Base-by-base conservation (phyloP, 1,140 invertebrate species). In the Heliconius congener region DNA sequence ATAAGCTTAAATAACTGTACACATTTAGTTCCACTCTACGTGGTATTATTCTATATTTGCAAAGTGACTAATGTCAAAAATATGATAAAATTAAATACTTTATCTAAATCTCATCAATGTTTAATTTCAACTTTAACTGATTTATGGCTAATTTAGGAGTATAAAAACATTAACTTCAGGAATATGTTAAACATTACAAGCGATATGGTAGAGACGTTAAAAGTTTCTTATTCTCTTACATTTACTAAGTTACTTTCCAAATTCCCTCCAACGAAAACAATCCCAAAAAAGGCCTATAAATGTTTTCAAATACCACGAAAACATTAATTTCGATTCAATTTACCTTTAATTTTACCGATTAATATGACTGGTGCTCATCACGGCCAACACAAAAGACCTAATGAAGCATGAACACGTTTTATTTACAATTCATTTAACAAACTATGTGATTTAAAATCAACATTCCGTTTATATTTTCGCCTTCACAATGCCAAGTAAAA, bases 401-500 rank as follows among this genome's bases (percentile, higher is more conserved):
- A 79, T 75, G 74, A 77, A 82, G 79, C 85, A 78, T 85, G 72
- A 85, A 87, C 81, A 81, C 75, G 82, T 84, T 82, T 83, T 73
- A 80, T 84, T 87, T 80, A 82, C 82, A 87, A 85, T 80, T 75
- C 82, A 79, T 80, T 84, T 82, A 78, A 87, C 83, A 80, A 74
- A 76, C 30, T 76, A 42, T 79, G 74, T 71, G 70, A 52, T 60
- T 81, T 71, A 83, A 86, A 86, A 86, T 87, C 81, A 86, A 84
- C 83, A 80, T 73, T 11, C 30, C 37, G 66, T 73, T 70, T 71
- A 83, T 87, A 85, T 90, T 91, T 92, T 91, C 85, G 88, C 87
- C 85, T 86, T 86, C 86, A 89, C 87, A 81, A 87, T 85, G 81
- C 86, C 86, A 88, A 89, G 84, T 91, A 85, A 93, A 90, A 93